Evolutionary conservation across 1,140 invertebrate species (phyloP).

Genomic region (Pantala flavescens): DNA sequence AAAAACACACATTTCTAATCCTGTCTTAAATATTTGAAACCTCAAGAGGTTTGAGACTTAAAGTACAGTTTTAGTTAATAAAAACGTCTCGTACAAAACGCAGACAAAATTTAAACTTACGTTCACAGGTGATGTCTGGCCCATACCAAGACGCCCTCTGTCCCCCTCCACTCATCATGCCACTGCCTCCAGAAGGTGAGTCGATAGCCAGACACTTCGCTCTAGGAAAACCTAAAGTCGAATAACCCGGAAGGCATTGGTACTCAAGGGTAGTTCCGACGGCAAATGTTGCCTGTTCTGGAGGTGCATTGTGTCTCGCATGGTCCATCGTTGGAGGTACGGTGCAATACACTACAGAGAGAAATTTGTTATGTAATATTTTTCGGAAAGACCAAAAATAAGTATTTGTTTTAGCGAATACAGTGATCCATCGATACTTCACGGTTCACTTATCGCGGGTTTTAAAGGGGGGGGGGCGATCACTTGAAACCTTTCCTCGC

Average conservation of each 20-base stretch:
- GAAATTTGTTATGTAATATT: background rate
- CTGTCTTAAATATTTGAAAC: no score
- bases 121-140: conserved; percentile 88
- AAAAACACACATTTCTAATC: no score
- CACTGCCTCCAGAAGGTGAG: conserved; percentile 53
- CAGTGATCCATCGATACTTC: no score
- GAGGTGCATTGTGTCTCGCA: conserved; percentile 73
- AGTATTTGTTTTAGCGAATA: no score
- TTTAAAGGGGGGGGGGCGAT: no score
- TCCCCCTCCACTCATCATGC: conserved; percentile 26
- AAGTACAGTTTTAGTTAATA: no score
- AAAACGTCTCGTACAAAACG: no score
- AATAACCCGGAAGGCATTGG: conserved; percentile 81
- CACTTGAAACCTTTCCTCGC: no score
- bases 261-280: conserved; percentile 78
- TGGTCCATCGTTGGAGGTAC: conserved; percentile 77
- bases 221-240: conserved; percentile 67
- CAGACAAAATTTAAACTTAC: conserved; percentile 46
- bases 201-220: conserved; percentile 88
- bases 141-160: conserved; percentile 58
- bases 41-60: no score
- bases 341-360: conserved; percentile 65
- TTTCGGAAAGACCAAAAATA: no score
- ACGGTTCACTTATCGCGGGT: no score
- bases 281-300: conserved; percentile 71